Evolutionary conservation across 2,797 vertebrate genomes (phyloP), one percentile per base, ranked within the genome.

Genomic region (Rhinella marina): DNA sequence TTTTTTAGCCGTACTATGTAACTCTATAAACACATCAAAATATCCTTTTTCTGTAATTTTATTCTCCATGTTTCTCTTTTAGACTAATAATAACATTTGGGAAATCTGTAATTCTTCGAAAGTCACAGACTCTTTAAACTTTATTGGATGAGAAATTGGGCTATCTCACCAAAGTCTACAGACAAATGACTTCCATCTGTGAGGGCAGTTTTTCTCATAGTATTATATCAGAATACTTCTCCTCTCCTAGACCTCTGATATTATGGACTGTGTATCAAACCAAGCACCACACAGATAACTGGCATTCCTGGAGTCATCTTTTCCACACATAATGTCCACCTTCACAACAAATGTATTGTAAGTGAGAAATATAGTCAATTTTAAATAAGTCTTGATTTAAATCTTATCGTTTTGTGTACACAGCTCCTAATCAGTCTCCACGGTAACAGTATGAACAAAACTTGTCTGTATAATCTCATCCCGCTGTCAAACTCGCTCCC

Each of bases 31-130:
- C 19, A 75, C 41, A 75, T 75, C 23, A 11, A 50, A 75, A 75
- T 50, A 75, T 75, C 2, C 21, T 48, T n/a, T 52, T 52, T 76
- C 27, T 23, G 25, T 32, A 16, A n/a, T n/a, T n/a, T n/a, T n/a
- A n/a, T n/a, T n/a, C n/a, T 48, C 16, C 21, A 9, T 73, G 21
- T 21, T 19, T 75, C 21, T n/a, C 41, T 23, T 76, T 50, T 41
- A 13, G 59, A 41, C 79, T 59, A 62, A 81, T 23, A 81, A 64
- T 50, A 81, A 81, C 32, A 81, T 41, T 64, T 50, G 21, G 29
- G 17, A 76, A 48, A 81, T 64, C 12, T 61, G 78, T 23, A 32
- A 77, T 54, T 59, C 27, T 59, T 59, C 27, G 21, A 59, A 80
- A 59, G 78, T 57, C 54, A 32, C 54, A 59, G 27, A 80, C 25